Evolutionary conservation across 2,113 vertebrate genomes (phyloP).

Genomic region (Ailurus styani): DNA sequence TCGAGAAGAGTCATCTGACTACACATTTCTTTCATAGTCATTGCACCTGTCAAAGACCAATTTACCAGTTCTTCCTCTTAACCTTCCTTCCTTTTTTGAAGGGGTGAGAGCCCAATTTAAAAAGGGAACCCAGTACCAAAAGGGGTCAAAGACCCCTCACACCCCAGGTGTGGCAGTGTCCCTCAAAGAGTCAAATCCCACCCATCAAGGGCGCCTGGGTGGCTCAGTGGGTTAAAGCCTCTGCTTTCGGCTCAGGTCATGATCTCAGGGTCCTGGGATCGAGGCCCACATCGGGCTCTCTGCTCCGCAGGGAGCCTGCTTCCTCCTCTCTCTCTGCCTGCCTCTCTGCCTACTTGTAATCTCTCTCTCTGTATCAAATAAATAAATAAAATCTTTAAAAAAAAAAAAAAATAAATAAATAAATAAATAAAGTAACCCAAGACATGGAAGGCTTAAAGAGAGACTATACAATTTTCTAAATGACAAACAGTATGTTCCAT

Average conservation of each 20-base stretch:
- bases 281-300: too few relatives aligned
- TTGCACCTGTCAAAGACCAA: background rate
- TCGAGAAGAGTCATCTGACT: background rate
- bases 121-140: background rate
- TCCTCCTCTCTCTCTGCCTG: too few relatives aligned
- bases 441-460: background rate
- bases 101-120: background rate
- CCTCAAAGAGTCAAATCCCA: background rate
- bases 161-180: background rate
- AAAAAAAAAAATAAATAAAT: too few relatives aligned
- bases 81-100: background rate
- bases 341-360: too few relatives aligned
- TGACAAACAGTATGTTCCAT: background rate
- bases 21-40: background rate
- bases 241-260: too few relatives aligned
- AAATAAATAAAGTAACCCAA: background rate
- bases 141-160: background rate
- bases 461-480: conserved; percentile 3
- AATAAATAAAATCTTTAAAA: too few relatives aligned
- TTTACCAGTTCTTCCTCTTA: background rate
- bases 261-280: too few relatives aligned
- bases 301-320: too few relatives aligned
- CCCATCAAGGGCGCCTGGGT: too few relatives aligned
- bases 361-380: too few relatives aligned
- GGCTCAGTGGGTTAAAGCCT: too few relatives aligned